A percentile compares a stretch with the other conserved stretches of the same genome.
These are phyloP conservation scores for Phalacrocorax pelagicus DNA, from an alignment of 2,113 vertebrate species.

Conservation along the genomic window DNA sequence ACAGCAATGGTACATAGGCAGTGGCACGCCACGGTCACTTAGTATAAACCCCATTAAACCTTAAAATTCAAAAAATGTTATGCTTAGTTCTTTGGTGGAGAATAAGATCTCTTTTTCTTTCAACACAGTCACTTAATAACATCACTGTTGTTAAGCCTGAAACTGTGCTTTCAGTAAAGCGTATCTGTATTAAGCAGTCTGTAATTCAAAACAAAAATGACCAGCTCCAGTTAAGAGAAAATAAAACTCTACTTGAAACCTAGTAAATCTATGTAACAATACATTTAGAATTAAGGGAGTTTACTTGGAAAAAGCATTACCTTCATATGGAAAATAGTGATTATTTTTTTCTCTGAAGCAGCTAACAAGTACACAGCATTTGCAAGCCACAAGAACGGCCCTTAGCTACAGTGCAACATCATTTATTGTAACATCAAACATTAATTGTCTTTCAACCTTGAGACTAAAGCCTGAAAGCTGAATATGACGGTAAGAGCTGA, in stretches of 20 bases:
- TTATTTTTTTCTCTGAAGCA: not conserved
- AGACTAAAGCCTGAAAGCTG: not conserved
- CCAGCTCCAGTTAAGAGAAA: not conserved
- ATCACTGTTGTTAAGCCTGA: not conserved
- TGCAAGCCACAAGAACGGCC: not conserved
- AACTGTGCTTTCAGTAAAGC: not conserved
- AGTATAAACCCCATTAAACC: not conserved
- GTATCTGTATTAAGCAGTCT: not conserved
- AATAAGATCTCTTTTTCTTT: not conserved
- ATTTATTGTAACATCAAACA: not conserved
- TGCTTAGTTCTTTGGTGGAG: not conserved
- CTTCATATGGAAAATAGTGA: not conserved
- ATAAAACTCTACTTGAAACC: not conserved
- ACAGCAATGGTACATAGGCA: fast-evolving
- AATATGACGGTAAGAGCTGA: not conserved
- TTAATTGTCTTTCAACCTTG: not conserved
- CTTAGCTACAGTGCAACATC: not conserved
- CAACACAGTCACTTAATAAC: not conserved
- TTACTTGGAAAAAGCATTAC: not conserved
- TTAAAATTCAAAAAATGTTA: not conserved
- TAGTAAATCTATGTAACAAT: not conserved
- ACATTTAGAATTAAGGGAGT: not conserved
- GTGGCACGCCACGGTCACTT: not conserved
- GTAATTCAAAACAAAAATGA: not conserved
- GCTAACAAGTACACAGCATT: not conserved